Base-by-base conservation (phyloP, 1,140 invertebrate genomes). In the Bilobella aurantiaca region DNA sequence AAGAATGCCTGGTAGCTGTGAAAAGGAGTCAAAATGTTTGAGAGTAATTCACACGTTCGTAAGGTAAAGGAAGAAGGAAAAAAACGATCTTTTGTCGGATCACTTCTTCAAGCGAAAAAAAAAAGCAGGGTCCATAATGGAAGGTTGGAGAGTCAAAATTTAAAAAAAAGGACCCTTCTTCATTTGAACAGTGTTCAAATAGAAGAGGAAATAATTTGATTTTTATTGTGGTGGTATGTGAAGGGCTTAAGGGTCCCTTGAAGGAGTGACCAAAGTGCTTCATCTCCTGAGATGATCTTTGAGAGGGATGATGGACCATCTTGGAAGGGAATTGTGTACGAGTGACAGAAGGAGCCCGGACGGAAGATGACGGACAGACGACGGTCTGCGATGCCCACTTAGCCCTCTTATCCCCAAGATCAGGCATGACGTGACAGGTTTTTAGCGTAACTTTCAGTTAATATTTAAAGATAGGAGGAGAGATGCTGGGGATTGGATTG, bases 1-100 rank as follows among this genome's bases (percentile, higher is more conserved):
- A 58, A 58, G 49, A 53, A 53, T 53, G 49, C 21, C 49, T 53
- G 34, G 34, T 12, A 12, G 34, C 12, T 56, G 25, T 8, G 21
- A 14, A 28, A 58, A 58, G 29, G 29, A 58, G 57, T 58, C 57
- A 58, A 58, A 58, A 58, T 58, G 57, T 58, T 58, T 25, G 28
- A 58, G 57, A 29, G 57, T 58, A 58, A 58, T 58, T 58, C 57
- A 58, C 57, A 58, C 57, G 57, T 58, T 14, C 12, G 3, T 3
- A 8, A 28, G 28, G 57, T 53, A 23, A 53, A 53, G 49, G 49
- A 53, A 58, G 57, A 28, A 21, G 57, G 14, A 23, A 53, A 53
- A 23, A 23, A 53, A 58, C 25, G 23, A 5, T 58, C 57, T 31
- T 58, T 58, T 58, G 57, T 58, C 57, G 57, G 57, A 29, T n/a